Percentiles rank a stretch among this genome's conserved stretches.
These are phyloP conservation scores for Acinonyx jubatus DNA, from an alignment of 2,113 vertebrate species.

Conservation along the genomic window DNA sequence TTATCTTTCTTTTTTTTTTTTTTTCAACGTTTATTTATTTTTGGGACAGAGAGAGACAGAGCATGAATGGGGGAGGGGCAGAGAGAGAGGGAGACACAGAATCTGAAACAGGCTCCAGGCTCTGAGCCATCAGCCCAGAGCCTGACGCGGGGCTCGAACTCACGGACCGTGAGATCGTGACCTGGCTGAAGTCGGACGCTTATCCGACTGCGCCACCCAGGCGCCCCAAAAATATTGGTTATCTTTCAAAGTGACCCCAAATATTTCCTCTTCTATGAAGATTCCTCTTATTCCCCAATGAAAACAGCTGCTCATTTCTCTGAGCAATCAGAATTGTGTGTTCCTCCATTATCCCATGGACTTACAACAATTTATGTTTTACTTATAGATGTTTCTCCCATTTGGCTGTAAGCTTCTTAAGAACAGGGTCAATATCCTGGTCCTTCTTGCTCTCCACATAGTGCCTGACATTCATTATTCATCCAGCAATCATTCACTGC, in stretches of 20 bases:
- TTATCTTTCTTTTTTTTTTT: too few relatives aligned
- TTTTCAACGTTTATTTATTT: too few relatives aligned
- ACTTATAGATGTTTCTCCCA: background rate
- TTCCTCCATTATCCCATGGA: background rate
- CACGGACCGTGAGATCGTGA: too few relatives aligned
- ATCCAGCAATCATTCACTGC: background rate
- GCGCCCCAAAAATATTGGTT: background rate
- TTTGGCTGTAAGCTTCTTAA: background rate
- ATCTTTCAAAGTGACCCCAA: background rate
- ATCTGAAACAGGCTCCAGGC: too few relatives aligned
- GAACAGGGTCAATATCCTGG: background rate
- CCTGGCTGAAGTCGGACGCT: too few relatives aligned
- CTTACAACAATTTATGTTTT: background rate
- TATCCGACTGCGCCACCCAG: too few relatives aligned
- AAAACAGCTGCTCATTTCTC: background rate
- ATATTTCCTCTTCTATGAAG: background rate
- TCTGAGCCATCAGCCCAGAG: too few relatives aligned
- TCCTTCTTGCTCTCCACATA: background rate
- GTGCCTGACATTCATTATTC: background rate
- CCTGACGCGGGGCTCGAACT: too few relatives aligned
- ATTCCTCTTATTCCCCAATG: background rate
- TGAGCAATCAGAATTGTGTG: background rate
- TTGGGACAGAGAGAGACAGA: too few relatives aligned
- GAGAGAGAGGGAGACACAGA: too few relatives aligned
- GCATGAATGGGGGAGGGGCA: too few relatives aligned